Conservation (phyloP, 2,888 invertebrate genomes). For the Cataglyphis livida region DNA sequence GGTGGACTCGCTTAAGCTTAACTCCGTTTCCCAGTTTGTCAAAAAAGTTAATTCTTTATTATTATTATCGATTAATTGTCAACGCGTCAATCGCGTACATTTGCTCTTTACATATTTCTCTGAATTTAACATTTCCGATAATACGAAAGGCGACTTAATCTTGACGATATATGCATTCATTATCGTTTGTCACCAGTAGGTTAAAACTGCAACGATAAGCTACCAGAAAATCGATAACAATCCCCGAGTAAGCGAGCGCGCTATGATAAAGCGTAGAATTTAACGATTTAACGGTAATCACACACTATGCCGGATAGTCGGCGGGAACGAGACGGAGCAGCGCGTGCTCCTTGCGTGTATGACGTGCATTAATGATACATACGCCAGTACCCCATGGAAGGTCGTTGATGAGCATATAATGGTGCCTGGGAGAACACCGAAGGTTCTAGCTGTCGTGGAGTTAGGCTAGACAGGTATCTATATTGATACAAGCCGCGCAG, state of each 20-base stretch:
- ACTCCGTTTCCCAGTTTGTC: neutral
- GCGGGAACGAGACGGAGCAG: conserved; percentile 12
- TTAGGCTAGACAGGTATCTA: conserved; percentile 70
- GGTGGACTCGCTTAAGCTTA: neutral
- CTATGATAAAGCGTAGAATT: conserved; percentile 45
- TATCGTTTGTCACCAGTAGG: conserved; percentile 7
- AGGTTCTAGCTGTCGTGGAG: conserved; percentile 59
- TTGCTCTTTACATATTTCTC: neutral
- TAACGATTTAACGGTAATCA: conserved; percentile 33
- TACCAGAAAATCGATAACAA: conserved; percentile 24
- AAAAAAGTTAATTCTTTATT: neutral
- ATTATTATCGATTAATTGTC: neutral
- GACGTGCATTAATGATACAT: conserved; percentile 71
- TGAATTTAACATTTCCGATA: neutral
- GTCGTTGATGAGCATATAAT: conserved; percentile 81
- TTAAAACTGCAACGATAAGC: conserved; percentile 10
- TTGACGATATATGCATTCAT: neutral
- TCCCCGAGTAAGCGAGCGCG: neutral
- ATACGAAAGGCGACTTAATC: neutral
- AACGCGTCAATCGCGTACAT: neutral
- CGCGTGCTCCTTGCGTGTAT: conserved; percentile 62
- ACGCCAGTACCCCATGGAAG: conserved; percentile 68
- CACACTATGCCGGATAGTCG: conserved; percentile 29
- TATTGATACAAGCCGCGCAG: conserved; percentile 77
- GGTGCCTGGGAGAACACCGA: conserved; percentile 57